Conservation (phyloP, 2,888 invertebrate species). For the Sepiola atlantica region DNA sequence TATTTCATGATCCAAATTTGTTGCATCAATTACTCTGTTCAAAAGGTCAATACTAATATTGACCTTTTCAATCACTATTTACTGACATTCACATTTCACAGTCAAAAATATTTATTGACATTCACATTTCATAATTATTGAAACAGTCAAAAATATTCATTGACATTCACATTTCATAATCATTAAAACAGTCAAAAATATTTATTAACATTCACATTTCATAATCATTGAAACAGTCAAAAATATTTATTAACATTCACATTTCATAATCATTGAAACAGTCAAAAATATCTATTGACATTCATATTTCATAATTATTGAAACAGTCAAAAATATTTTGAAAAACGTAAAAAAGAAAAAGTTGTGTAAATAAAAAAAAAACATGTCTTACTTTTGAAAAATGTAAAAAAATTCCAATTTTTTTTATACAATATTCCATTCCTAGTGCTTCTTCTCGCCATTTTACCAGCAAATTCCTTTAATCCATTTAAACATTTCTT, state of each 20-base stretch:
- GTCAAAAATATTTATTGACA: not conserved
- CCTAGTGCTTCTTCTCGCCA: conserved; percentile 32
- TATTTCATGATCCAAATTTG: not conserved
- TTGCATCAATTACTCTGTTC: not conserved
- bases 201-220: not conserved
- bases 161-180: not conserved
- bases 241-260: not conserved
- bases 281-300: not conserved
- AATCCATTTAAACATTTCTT: not conserved
- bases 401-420: not conserved
- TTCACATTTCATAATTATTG: not conserved
- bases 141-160: too few species aligned
- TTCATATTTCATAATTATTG: not conserved
- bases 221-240: not conserved
- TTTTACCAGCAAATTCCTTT: not conserved
- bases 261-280: not conserved
- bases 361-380: not conserved
- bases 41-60: not conserved
- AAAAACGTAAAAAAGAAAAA: not conserved
- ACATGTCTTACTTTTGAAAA: not conserved
- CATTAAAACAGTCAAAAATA: not conserved
- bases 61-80: not conserved
- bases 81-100: not conserved
- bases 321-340: not conserved
- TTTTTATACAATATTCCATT: not conserved